Evolutionary conservation across 2,797 vertebrate species (phyloP), one percentile per base, ranked within the genome.

Genomic region (Megalops cyprinoides): DNA sequence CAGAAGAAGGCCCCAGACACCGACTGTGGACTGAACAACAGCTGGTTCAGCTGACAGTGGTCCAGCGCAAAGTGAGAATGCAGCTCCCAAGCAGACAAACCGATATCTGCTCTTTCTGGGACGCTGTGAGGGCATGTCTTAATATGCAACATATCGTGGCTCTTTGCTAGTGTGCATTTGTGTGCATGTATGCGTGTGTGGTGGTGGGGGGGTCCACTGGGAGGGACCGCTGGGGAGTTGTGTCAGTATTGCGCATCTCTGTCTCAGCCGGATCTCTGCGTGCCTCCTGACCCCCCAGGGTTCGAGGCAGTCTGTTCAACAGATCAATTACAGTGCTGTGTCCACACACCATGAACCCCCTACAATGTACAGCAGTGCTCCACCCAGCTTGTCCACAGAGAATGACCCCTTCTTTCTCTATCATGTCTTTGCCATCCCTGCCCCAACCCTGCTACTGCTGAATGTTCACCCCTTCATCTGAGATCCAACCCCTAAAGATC

Each of bases 391-490:
- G 20, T 69, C 65, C 65, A 34, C 20, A 71, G 67, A 71, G 67
- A 71, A 44, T 15, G 7, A 10, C 18, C 51, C 51, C 51, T 53
- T 53, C 12, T 18, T 15, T 15, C 51, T 14, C 9, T 53, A 18
- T 15, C 51, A 12, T 15, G 4, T 15, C 34, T 14, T 34, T 23
- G 6, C 18, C 23, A 42, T 39, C 39, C 67, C 20, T 23, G 44
- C 18, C 67, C 67, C 67, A 6, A 18, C 44, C 20, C 37, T 42
- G 39, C 20, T 23, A 20, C 37, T 37, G 20, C 67, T 44, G 2
- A 67, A 44, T 23, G 20, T 71, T 44, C 44, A 44, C 67, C 20
- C 67, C 44, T 71, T 71, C 39, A 71, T 71, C 67, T 71, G 12
- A 42, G 39, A n/a, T n/a, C 18, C 37, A 71, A 44, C 18, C 39